Base-by-base conservation (phyloP, 2,113 vertebrate species). In the Fukomys damarensis region DNA sequence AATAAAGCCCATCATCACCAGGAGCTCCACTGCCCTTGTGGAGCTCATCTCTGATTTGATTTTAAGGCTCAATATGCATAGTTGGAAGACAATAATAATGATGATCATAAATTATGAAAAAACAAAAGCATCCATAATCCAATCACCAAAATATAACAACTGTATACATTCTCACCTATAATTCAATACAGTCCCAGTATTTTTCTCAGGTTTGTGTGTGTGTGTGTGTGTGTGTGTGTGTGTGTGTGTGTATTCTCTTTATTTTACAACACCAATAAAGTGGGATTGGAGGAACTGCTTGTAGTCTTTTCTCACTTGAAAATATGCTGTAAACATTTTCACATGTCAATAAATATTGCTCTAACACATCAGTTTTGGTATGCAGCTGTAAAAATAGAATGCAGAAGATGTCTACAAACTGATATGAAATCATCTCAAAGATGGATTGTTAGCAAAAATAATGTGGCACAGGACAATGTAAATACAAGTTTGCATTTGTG, bases 251-350 rank as follows among this genome's bases (percentile, higher is more conserved):
- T 76, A 46, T 89, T 43, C 88, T 87, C 63, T 66, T 80, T 84
- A 41, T 86, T 76, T 93, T 79, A 96, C 63, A 63, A 70, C 30
- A 58, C 32, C 28, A 86, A 81, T 20, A 63, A 81, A 96, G 77
- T 28, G 14, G 16, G 66, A 65, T 82, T 66, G 52, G 35, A 91
- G 66, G 85, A 85, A 63, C 14, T 22, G 38, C 54, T 41, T 66
- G 38, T 16, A 30, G 66, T 94, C 86, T 93, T 91, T 82, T 77
- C 58, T 61, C 72, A 68, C 81, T 93, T 70, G 76, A 52, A 93
- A 90, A 83, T 59, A 54, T 26, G 38, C 24, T 76, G 58, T 92
- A 86, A 96, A 93, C 77, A 85, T 94, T 82, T 92, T 84, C 82
- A 66, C 68, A 30, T 70, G 38, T 96, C 94, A 85, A 74, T 76